phyloP scores from a whole-genome alignment of 2,113 vertebrate species.

The Polypterus bichir region DNA sequence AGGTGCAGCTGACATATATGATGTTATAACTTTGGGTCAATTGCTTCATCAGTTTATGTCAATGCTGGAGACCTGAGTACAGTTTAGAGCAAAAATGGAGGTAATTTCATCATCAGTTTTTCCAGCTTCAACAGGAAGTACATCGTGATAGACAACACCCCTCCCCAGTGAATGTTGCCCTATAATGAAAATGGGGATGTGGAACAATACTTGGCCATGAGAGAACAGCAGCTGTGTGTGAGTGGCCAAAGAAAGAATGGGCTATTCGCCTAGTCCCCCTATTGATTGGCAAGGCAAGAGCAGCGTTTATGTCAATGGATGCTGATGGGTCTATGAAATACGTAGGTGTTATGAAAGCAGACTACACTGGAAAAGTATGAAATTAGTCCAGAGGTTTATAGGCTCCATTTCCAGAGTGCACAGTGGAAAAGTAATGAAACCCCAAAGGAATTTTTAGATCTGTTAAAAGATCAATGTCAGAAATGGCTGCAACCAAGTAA shows the following conservation, averaged over 20 bases:
- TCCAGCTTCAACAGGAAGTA: no score
- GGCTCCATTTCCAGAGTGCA: not conserved
- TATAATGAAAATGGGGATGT: no score
- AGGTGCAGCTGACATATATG: no score
- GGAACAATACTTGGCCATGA: not conserved
- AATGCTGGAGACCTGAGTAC: no score
- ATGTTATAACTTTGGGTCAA: no score
- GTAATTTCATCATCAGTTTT: no score
- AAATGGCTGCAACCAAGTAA: constrained; percentile 7
- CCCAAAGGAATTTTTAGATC: not conserved
- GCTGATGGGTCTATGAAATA: not conserved
- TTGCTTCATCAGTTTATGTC: no score
- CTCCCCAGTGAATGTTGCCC: no score
- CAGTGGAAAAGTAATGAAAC: not conserved
- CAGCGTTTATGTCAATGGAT: constrained; percentile 5
- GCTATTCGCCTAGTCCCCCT: constrained; percentile 10
- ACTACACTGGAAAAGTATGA: constrained; percentile 5
- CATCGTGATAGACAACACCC: no score
- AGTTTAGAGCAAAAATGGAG: no score
- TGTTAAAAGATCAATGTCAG: not conserved
- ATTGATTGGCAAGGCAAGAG: constrained; percentile 9
- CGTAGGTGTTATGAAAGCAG: not conserved
- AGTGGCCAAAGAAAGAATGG: constrained; percentile 10
- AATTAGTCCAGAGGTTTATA: constrained; percentile 2
- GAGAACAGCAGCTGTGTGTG: constrained; percentile 4